Base-by-base conservation (phyloP, 2,113 vertebrate species). In the Machaerirhynchus nigripectus region DNA sequence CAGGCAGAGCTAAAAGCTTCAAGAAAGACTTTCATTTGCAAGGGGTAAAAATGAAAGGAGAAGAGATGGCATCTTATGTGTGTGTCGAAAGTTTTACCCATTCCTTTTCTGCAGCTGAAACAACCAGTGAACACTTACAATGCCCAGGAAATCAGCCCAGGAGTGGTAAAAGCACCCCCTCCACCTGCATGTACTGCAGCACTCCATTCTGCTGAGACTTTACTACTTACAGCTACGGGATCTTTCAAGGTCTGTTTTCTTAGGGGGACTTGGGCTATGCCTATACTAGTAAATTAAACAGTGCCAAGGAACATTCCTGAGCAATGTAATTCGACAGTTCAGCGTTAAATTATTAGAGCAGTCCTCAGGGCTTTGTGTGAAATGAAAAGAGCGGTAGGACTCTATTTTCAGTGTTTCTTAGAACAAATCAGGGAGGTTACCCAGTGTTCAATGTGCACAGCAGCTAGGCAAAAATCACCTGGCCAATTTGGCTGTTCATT, bases 361-460 rank as follows among this genome's bases (percentile, higher is more conserved):
- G 42, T 47, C 47, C 42, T 20, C 6, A 27, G 1, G 39, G 22
- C 39, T 70, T 35, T 42, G 1, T 63, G 47, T 56, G 47, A 77
- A 64, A 63, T 68, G 44, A 37, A 65, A 91, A 85, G 24, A 79
- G 28, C 37, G 49, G 17, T 31, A n/a, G 31, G 31, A 50, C 15
- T 57, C 40, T 73, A 21, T 83, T 94, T 90, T 60, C 46, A 61
- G 24, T n/a, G 26, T 50, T 92, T 76, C 24, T 88, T 64, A 44
- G 52, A 75, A 57, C 24, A 47, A 67, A 89, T 21, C 35, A 30
- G 8, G 35, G 67, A 83, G 35, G 18, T 6, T 82, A 31, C 39
- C 6, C 33, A 4, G 21, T 33, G 30, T 39, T 3, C 1, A 39
- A 13, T 26, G n/a, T 63, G 33, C 49, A 18, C 1, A 52, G 30